These are phyloP conservation scores for Microcaecilia unicolor DNA, from an alignment of 2,797 vertebrate genomes.

Conservation along the genomic window DNA sequence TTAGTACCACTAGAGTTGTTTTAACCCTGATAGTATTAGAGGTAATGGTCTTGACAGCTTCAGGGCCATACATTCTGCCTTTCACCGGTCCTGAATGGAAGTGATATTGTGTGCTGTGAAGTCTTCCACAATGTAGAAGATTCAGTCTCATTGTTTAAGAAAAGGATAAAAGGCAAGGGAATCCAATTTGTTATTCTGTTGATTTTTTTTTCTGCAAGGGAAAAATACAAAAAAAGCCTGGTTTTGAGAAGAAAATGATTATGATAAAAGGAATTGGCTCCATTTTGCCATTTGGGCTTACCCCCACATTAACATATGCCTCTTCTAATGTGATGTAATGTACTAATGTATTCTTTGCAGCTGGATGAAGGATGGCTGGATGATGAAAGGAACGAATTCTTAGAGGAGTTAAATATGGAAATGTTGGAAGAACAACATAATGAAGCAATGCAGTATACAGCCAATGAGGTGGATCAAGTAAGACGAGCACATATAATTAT, in stretches of 20 bases:
- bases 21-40: neutral
- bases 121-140: constrained; percentile 41
- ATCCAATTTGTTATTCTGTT: constrained; percentile 28
- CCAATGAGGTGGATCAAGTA: constrained; percentile 75
- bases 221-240: constrained; percentile 26
- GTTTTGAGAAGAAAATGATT: constrained; percentile 49
- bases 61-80: constrained; percentile 20
- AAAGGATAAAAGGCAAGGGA: constrained; percentile 49
- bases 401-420: constrained; percentile 94
- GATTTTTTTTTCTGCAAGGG: constrained; percentile 24
- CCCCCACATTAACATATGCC: constrained; percentile 34
- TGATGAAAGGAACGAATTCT: constrained; percentile 92
- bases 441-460: constrained; percentile 64
- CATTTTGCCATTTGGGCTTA: constrained; percentile 36
- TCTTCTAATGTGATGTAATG: constrained; percentile 38
- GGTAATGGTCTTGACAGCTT: constrained; percentile 35
- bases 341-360: constrained; percentile 62
- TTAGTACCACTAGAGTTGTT: constrained; percentile 20
- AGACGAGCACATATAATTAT: constrained; percentile 9
- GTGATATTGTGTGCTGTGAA: constrained; percentile 35
- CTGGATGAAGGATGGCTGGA: constrained; percentile 94
- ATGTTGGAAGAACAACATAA: constrained; percentile 88
- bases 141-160: constrained; percentile 45
- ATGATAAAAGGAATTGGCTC: constrained; percentile 49
- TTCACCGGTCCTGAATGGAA: constrained; percentile 45